Conservation (phyloP, 2,888 invertebrate species). For the Itoplectis maculator region DNA sequence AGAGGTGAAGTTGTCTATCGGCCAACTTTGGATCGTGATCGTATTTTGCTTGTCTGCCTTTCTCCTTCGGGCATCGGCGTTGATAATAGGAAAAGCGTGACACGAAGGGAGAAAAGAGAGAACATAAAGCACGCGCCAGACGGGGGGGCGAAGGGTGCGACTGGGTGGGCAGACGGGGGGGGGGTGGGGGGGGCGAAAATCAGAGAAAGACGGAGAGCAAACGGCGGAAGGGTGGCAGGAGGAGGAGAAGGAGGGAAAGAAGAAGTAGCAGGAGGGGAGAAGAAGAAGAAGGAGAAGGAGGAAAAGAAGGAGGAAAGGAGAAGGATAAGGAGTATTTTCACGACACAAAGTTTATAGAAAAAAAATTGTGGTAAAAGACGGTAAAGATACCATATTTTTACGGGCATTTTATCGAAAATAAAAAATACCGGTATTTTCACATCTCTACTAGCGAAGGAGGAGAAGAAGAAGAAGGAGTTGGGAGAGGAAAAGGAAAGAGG, state of each 20-base stretch:
- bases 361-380: too few species aligned
- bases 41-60: constrained; percentile 17
- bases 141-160: not conserved
- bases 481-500: too few species aligned
- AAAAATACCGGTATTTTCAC: too few species aligned
- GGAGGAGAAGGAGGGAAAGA: not conserved
- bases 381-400: too few species aligned
- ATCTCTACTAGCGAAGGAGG: too few species aligned
- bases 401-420: too few species aligned
- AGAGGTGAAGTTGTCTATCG: constrained; percentile 22
- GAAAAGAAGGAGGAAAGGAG: too few species aligned
- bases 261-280: constrained; percentile 4
- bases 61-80: not conserved
- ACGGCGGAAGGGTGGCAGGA: constrained; percentile 13
- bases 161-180: not conserved
- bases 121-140: not conserved
- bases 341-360: too few species aligned
- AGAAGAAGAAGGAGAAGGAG: too few species aligned
- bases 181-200: not conserved
- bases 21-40: constrained; percentile 22
- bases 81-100: constrained; percentile 9
- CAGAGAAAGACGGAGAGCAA: constrained; percentile 19
- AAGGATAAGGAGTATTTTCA: too few species aligned
- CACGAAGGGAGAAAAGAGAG: not conserved
- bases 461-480: too few species aligned